phyloP scores from a whole-genome alignment of 1,140 invertebrate species.

The Stenopsyche tienmushanensis region DNA sequence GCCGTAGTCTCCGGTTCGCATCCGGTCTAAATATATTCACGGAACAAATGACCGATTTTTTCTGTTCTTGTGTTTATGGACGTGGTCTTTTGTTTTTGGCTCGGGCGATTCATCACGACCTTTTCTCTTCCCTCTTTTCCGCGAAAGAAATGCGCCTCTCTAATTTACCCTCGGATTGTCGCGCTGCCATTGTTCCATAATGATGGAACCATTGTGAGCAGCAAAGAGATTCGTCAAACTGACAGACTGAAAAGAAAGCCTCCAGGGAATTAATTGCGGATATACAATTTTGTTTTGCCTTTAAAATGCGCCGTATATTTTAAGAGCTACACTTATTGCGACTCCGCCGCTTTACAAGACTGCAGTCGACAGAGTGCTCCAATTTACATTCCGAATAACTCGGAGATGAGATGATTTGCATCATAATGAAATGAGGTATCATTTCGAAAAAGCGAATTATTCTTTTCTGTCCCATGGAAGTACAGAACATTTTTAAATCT shows the following conservation, averaged over 20 bases:
- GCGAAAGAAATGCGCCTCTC: neutral
- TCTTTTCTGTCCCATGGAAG: too few species aligned
- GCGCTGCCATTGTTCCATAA: neutral
- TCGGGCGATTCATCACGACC: slow-evolving; percentile 16
- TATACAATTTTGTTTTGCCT: too few species aligned
- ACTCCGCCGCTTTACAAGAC: too few species aligned
- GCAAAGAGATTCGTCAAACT: neutral
- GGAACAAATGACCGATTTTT: slow-evolving; percentile 21
- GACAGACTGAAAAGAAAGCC: neutral
- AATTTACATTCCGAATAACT: too few species aligned
- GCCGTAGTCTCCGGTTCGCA: slow-evolving; percentile 18
- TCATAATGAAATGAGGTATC: too few species aligned
- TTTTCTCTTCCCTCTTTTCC: neutral
- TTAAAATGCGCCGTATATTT: too few species aligned
- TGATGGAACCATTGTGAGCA: neutral
- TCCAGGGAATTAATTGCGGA: too few species aligned
- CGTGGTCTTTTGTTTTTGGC: slow-evolving; percentile 7
- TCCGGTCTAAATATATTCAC: slow-evolving; percentile 23
- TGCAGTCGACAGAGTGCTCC: too few species aligned
- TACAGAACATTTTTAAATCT: too few species aligned
- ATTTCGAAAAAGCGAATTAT: too few species aligned
- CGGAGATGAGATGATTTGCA: too few species aligned
- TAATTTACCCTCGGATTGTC: neutral
- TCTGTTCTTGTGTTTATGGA: neutral
- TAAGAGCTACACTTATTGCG: too few species aligned